A percentile compares a stretch with the other conserved stretches of the same genome.
phyloP scores from a whole-genome alignment of 1,140 invertebrate genomes.

The Penaeus chinensis region DNA sequence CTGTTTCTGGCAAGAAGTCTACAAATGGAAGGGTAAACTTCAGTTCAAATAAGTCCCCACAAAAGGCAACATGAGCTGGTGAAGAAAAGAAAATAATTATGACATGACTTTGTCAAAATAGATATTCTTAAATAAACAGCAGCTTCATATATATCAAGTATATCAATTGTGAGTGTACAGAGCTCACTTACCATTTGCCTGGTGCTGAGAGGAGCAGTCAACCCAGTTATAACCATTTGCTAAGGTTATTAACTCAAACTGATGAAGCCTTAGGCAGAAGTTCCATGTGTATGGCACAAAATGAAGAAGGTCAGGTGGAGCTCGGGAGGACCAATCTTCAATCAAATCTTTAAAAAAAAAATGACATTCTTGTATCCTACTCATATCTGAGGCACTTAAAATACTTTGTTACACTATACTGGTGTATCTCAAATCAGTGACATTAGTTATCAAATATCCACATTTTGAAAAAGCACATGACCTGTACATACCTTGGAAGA shows the following conservation, averaged over 20 bases:
- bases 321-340: conserved; percentile 95
- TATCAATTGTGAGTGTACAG: not conserved
- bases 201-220: conserved; percentile 93
- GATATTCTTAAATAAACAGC: not conserved
- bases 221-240: conserved; percentile 99
- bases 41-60: conserved; percentile 91
- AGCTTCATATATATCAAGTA: not conserved
- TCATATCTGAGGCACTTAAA: not conserved
- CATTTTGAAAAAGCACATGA: too few relatives aligned
- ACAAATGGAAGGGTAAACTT: conserved; percentile 92
- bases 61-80: conserved; percentile 67
- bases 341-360: conserved; percentile 79
- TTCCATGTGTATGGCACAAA: conserved; percentile 98
- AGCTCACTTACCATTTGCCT: conserved; percentile 81
- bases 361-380: not conserved
- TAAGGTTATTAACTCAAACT: conserved; percentile 94
- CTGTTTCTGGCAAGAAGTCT: conserved; percentile 89
- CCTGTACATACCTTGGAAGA: conserved; percentile 80
- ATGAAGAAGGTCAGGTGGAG: conserved; percentile 88
- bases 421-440: too few relatives aligned
- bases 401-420: conserved; percentile 22
- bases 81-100: conserved; percentile 33
- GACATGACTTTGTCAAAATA: not conserved
- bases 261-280: conserved; percentile 89
- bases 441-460: conserved; percentile 22